Evolutionary conservation across 2,888 invertebrate genomes (phyloP).

Genomic region (Scaptomyza reducta): DNA sequence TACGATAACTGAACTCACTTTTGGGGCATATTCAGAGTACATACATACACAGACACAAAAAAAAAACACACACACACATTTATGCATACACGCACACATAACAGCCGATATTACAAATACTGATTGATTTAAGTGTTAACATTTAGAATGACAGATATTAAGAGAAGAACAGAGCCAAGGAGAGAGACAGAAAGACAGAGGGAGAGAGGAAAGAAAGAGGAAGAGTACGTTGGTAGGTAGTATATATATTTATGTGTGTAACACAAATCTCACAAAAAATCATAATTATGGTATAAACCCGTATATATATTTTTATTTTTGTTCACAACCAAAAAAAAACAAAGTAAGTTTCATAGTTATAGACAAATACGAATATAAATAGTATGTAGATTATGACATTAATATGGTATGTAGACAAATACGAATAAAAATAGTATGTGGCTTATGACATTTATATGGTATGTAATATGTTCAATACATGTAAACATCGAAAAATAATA

Average conservation of each 20-base stretch:
- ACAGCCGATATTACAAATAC: slow-evolving; percentile 56
- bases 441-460: no score
- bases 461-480: slow-evolving; percentile 21
- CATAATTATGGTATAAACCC: slow-evolving; percentile 24
- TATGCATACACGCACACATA: slow-evolving; percentile 21
- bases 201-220: slow-evolving; percentile 9
- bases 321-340: slow-evolving; percentile 30
- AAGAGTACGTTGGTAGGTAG: slow-evolving; percentile 9
- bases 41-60: slow-evolving; percentile 3
- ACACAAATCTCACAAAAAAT: slow-evolving; percentile 51
- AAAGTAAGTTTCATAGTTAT: slow-evolving; percentile 23
- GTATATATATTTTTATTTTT: slow-evolving; percentile 11
- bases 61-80: not conserved
- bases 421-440: no score
- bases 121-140: slow-evolving; percentile 38
- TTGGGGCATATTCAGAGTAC: slow-evolving; percentile 5
- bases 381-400: slow-evolving; percentile 30
- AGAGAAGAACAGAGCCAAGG: slow-evolving; percentile 12
- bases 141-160: slow-evolving; percentile 18
- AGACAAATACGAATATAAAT: slow-evolving; percentile 44
- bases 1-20: slow-evolving; percentile 4
- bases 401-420: slow-evolving; percentile 17
- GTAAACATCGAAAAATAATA: not conserved
- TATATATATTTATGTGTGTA: slow-evolving; percentile 16
- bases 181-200: slow-evolving; percentile 7